Base-by-base conservation (phyloP, 2,888 invertebrate genomes). In the Perithous albicinctus region DNA sequence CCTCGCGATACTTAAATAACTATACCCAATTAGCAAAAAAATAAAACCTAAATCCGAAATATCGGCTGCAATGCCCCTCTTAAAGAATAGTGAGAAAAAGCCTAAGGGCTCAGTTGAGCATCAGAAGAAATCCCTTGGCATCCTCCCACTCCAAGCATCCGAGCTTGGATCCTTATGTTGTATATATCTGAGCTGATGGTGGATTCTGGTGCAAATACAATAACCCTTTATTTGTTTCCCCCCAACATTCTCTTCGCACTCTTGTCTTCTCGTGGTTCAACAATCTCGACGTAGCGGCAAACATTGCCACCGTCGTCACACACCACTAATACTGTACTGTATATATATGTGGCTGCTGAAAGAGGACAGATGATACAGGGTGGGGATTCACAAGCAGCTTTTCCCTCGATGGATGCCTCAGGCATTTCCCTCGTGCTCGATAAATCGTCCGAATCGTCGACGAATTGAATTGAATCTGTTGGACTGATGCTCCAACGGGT, bases 151-250 rank as follows among this genome's bases (percentile, higher is more conserved):
- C 74, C 46, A 56, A 64, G 69, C 75, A 35, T 72, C 75, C 18
- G 78, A n/a, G 56, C 78, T 70, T 76, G 35, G 73, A 61, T 74
- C 77, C 7, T 6, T 18, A 35, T 38, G 43, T 54, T 73, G 41
- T 51, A 72, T 77, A 84, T 86, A 83, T 83, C 82, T 78, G 77
- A 84, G 78, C 48, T 70, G 85, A 85, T 84, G 76, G 85, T n/a
- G 83, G 91, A 89, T 90, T 84, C 84, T 82, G 87, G 90, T 84
- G 91, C 89, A 92, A 92, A 92, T 91, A 92, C 90, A 92, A 92
- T 92, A 92, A 92, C 92, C 92, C 92, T 92, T 92, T 92, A 92
- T 92, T 92, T 92, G 91, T 91, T 91, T 85, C 86, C 83, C 80
- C 80, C 46, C 86, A 88, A 87, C 82, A 75, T 86, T 84, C 72